phyloP scores from a whole-genome alignment of 2,888 invertebrate species.

The Corbicula japonica region DNA sequence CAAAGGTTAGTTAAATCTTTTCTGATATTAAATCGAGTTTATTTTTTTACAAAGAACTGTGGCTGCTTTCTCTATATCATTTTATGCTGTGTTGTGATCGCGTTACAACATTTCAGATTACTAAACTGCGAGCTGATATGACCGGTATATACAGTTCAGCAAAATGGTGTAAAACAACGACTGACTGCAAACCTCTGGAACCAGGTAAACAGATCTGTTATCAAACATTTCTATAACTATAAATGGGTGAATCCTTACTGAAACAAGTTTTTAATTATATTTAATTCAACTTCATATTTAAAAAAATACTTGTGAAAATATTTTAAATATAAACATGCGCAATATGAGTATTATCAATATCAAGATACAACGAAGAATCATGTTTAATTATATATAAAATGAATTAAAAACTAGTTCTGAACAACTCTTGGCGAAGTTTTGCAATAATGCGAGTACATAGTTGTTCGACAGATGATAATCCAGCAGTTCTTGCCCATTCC shows the following conservation, averaged over 20 bases:
- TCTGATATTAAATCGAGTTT: not conserved
- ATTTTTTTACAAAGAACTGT: not conserved
- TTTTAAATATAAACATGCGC: not conserved
- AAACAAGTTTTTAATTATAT: not conserved
- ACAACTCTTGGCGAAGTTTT: too few species aligned
- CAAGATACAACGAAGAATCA: not conserved
- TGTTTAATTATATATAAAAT: not conserved
- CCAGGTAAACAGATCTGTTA: constrained; percentile 61
- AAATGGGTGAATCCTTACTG: not conserved
- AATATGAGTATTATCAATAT: not conserved
- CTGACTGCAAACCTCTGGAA: constrained; percentile 60
- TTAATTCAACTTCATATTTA: not conserved
- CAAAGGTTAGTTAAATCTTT: not conserved
- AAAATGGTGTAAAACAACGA: constrained; percentile 53
- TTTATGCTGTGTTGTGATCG: not conserved
- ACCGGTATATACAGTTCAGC: constrained; percentile 89
- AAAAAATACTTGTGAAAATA: not conserved
- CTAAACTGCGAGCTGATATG: constrained; percentile 88
- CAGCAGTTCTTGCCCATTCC: too few species aligned
- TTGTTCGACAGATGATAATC: too few species aligned
- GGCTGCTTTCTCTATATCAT: not conserved
- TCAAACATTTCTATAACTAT: not conserved
- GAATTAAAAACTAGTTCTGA: too few species aligned
- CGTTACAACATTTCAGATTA: constrained; percentile 79
- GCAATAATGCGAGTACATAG: too few species aligned